Base-by-base conservation (phyloP, 2,113 vertebrate genomes). In the Petroica traversi region DNA sequence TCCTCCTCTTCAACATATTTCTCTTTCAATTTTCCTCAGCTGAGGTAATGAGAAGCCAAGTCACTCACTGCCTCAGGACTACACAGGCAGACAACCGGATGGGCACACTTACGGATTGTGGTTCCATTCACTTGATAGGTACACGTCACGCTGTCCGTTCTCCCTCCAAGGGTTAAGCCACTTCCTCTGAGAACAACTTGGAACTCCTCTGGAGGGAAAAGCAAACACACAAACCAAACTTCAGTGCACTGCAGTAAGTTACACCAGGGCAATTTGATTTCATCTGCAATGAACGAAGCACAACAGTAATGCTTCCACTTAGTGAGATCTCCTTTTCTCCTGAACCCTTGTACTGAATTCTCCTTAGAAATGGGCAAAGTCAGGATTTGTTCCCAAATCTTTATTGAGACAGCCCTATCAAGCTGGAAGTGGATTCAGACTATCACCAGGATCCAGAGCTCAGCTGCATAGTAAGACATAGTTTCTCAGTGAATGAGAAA, bases 171-270 rank as follows among this genome's bases (percentile, higher is more conserved):
- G 3, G 77, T 92, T 96, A 99, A 98, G 85, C 99, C 99, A 24
- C 98, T 99, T 89, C 99, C 99, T 88, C 94, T 96, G 55, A 99
- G 97, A 67, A 99, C 99, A 29, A 99, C 98, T 43, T 99, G 97
- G 88, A 99, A 99, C 72, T 99, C 96, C 96, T 99, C 99, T 99
- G 97, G 7, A 97, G 85, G 77, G n/a, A 55, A 95, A 95, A 95
- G 41, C 6, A 91, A 91, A 78, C 93, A 80, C 18, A 46, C 5
- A 5, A 24, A 69, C 14, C 12, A 13, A 14, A 51, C 18, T 58
- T 66, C 29, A 77, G 29, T 43, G 33, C 17, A 22, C 4, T 66
- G 54, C 46, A 34, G 0, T 38, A 49, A 75, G 10, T 33, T 51
- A 57, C 12, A 59, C 15, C 46, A 73, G 2, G 9, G 14, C 15